Conservation (phyloP, 2,113 vertebrate species). For the Lethenteron reissneri region DNA sequence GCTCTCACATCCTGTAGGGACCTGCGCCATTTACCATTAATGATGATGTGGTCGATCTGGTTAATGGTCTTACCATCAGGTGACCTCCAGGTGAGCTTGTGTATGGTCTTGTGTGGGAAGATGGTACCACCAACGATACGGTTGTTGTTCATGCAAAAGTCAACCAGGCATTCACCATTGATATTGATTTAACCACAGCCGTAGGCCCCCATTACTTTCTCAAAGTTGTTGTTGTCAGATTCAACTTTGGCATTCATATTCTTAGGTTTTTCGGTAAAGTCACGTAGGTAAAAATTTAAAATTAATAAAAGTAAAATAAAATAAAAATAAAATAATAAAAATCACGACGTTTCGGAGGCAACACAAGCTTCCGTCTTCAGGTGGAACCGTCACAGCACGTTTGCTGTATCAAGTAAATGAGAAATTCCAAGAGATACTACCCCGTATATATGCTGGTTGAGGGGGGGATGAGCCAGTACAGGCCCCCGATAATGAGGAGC, state of each 20-base stretch:
- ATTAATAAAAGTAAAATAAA: too few species aligned
- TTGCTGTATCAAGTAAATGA: too few species aligned
- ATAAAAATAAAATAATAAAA: too few species aligned
- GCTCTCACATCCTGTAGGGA: background rate
- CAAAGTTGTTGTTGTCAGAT: background rate
- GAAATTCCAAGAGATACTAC: too few species aligned
- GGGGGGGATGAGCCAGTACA: too few species aligned
- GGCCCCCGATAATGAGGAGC: background rate
- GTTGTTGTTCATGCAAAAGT: slow-evolving; percentile 3
- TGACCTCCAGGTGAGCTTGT: background rate
- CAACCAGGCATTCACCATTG: background rate
- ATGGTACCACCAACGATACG: background rate
- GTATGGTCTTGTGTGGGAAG: background rate
- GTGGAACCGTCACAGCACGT: too few species aligned
- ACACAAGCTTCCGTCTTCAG: too few species aligned
- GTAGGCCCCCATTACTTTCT: background rate
- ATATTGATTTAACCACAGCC: background rate
- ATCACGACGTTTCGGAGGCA: too few species aligned
- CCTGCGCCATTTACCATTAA: background rate
- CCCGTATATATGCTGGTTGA: too few species aligned
- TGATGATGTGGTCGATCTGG: background rate
- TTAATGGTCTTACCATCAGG: background rate
- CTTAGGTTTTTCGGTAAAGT: too few species aligned
- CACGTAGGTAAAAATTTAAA: too few species aligned
- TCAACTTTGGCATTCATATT: background rate